Evolutionary conservation across 2,888 invertebrate genomes (phyloP).

Genomic region (Margaritifera margaritifera): DNA sequence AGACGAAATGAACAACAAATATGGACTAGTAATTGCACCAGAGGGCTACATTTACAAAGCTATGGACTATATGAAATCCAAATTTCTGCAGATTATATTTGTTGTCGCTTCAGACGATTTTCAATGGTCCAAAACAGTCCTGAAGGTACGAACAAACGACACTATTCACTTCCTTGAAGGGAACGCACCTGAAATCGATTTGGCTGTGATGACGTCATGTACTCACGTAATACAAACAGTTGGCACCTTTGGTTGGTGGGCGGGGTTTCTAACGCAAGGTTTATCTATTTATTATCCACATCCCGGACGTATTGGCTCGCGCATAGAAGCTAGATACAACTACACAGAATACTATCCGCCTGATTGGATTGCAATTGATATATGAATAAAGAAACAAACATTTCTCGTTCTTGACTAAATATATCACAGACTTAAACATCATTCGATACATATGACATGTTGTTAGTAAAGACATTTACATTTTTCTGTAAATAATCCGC

Average conservation of each 20-base stretch:
- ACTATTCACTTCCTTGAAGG: no score
- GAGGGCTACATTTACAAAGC: no score
- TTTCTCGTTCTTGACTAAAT: no score
- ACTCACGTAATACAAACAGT: constrained; percentile 28
- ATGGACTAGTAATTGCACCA: not conserved
- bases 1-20: not conserved
- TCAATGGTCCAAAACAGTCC: no score
- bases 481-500: no score
- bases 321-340: constrained; percentile 12
- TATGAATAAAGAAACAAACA: no score
- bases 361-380: constrained; percentile 19
- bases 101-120: constrained; percentile 28
- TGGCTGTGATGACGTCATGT: constrained; percentile 22
- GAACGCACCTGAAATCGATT: constrained; percentile 12
- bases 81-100: constrained; percentile 17
- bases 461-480: no score
- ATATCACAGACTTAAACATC: no score
- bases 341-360: constrained; percentile 20
- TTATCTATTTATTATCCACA: constrained; percentile 22
- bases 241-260: constrained; percentile 36
- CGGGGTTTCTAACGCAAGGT: constrained; percentile 25
- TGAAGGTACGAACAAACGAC: no score
- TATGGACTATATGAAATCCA: constrained; percentile 8
- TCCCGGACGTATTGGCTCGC: no score
- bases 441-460: no score